A percentile compares a stretch with the other conserved stretches of the same genome.
Evolutionary conservation across 2,888 invertebrate genomes (phyloP).

Genomic region (Acronicta leporina): DNA sequence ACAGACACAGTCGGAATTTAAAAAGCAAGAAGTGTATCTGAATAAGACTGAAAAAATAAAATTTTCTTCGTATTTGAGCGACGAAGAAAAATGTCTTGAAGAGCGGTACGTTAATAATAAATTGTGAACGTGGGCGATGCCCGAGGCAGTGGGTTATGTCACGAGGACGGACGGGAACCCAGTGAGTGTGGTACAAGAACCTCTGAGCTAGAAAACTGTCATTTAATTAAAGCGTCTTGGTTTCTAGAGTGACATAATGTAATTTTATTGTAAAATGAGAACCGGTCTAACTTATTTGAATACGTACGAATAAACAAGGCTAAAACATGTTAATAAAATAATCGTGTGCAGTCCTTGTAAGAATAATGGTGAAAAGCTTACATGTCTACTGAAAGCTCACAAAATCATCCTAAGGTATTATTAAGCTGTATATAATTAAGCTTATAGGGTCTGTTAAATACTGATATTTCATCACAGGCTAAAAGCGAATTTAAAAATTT

Average conservation of each 20-base stretch:
- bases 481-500: too few relatives aligned
- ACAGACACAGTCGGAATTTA: not conserved
- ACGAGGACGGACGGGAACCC: constrained; percentile 17
- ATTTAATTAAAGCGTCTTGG: constrained; percentile 35
- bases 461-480: too few relatives aligned
- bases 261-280: not conserved
- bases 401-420: too few relatives aligned
- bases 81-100: constrained; percentile 37
- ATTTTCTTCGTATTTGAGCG: constrained; percentile 12
- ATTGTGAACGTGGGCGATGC: constrained; percentile 34
- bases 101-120: constrained; percentile 33
- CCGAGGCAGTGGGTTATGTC: constrained; percentile 31
- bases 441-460: too few relatives aligned
- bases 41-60: not conserved
- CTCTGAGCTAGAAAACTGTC: constrained; percentile 26
- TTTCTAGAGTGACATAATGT: constrained; percentile 15
- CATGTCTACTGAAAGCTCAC: too few relatives aligned
- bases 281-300: not conserved
- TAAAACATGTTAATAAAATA: too few relatives aligned
- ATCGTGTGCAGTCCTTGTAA: too few relatives aligned
- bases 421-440: too few relatives aligned
- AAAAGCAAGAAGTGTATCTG: not conserved
- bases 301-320: not conserved
- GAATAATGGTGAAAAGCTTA: too few relatives aligned
- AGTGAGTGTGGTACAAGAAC: constrained; percentile 3